Base-by-base conservation (phyloP, 1,140 invertebrate species). In the Drosophila rufa region DNA sequence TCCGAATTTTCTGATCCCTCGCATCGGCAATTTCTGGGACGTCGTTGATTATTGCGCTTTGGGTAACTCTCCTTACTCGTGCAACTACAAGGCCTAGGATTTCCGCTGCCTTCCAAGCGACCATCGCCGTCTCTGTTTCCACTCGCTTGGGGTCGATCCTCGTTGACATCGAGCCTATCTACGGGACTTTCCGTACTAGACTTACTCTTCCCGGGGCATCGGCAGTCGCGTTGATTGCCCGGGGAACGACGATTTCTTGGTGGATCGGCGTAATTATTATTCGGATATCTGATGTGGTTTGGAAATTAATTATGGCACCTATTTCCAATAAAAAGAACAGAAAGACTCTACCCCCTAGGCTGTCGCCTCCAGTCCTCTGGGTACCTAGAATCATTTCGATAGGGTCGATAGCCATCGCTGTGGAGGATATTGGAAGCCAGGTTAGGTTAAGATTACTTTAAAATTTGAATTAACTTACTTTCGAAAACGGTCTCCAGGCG, bases 381-480 rank as follows among this genome's bases (percentile, higher is more conserved):
- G 4, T 33, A 17, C 19, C 61, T 65, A n/a, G n/a, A 43, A 4
- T 5, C 6, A 30, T 27, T 53, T 22, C 14, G 12, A 17, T 11
- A 5, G 17, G 15, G 53, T 4, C 3, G 8, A 27, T 36, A 17
- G 3, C 12, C 7, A 11, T 40, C 22, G 15, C 67, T 55, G 17
- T 14, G 1, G 4, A 14, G 36, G 1, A 25, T 17, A n/a, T n/a
- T 43, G 22, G 22, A n/a, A 27, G 1, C 2, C 4, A 27, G 12
- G 5, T 27, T 57, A 9, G 2, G 4, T 25, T 11, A n/a, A 14
- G 27, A 15, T n/a, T 57, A 15, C 15, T 27, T 19, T 5, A 11
- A 11, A n/a, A 40, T n/a, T n/a, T 7, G 11, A 38, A 60, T n/a
- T 19, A 22, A 5, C 70, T 68, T 55, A 76, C 55, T 42, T 40